Evolutionary conservation across 1,140 invertebrate genomes (phyloP), one percentile per base, ranked within the genome.

Genomic region (Macrosteles quadrilineatus): DNA sequence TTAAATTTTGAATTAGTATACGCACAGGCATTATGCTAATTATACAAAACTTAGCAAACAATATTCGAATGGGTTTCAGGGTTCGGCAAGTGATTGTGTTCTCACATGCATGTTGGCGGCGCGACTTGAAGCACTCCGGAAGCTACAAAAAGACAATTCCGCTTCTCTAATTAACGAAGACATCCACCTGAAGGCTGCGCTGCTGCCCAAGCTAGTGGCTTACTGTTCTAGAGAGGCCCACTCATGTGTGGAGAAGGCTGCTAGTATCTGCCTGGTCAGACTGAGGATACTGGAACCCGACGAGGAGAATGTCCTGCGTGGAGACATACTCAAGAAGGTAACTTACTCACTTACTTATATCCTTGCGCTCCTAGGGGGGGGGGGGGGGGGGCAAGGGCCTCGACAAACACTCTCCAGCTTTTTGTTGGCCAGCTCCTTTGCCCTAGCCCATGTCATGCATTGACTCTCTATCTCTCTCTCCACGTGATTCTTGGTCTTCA

Each of bases 211-310:
- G 76, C 80, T 98, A n/a, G 94, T 98, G 36, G 94, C 92, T 12
- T 91, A 90, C 70, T 90, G 87, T 73, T 90, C 85, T 19, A 87
- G 88, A 62, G 90, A 97, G 81, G 91, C 95, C 1, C 96, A 98
- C 81, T 96, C 94, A 0, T 96, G 92, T 76, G 91, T 97, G 0
- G 94, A 98, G 82, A 98, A 98, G 78, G 95, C 95, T 6, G 94
- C 93, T 9, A 96, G 95, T 87, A 95, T 98, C 76, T 87, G 89
- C 21, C 85, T 96, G 72, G 92, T 98, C 0, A 96, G 95, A 77
- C 82, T 98, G 45, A 82, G 93, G 67, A 92, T 96, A 31, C 81
- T 98, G 19, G 93, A 96, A 55, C 90, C 94, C 0, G 95, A 98
- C 76, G 90, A 92, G 27, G 88, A 90, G 65, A 92, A 89, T 74